Evolutionary conservation across 2,797 vertebrate genomes (phyloP).

Genomic region (Lindbergichthys nudifrons): DNA sequence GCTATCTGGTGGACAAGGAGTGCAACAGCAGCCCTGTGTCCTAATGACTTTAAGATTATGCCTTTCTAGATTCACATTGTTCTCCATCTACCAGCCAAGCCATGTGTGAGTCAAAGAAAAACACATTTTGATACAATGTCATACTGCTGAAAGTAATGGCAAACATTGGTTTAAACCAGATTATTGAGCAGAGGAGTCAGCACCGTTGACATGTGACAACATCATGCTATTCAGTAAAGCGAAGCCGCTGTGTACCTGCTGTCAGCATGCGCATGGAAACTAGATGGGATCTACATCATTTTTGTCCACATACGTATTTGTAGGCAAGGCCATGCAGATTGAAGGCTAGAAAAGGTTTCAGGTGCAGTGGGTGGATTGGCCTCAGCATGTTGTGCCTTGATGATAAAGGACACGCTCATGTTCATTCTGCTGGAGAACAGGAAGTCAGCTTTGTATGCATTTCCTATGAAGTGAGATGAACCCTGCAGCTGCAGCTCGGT

Average conservation of each 20-base stretch:
- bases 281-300: neutral
- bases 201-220: neutral
- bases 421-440: neutral
- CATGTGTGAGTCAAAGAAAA: neutral
- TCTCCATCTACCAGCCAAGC: neutral
- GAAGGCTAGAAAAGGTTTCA: neutral
- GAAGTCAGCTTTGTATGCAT: neutral
- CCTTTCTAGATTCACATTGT: slow-evolving; percentile 17
- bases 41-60: neutral
- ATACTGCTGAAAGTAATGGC: neutral
- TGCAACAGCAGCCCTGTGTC: neutral
- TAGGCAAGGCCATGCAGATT: slow-evolving; percentile 6
- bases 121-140: neutral
- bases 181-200: neutral
- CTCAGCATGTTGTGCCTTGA: slow-evolving; percentile 13
- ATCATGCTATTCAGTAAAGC: slow-evolving; percentile 9
- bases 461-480: slow-evolving; percentile 11
- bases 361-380: neutral
- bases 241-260: slow-evolving; percentile 8
- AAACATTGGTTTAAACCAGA: neutral
- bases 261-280: slow-evolving; percentile 13
- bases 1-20: slow-evolving; percentile 2
- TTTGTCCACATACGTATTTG: neutral
- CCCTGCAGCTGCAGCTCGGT: neutral
- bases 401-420: neutral